Percentiles rank a stretch among this genome's conserved stretches.
phyloP scores from a whole-genome alignment of 2,888 invertebrate species.

The Hedychridium roseum region DNA sequence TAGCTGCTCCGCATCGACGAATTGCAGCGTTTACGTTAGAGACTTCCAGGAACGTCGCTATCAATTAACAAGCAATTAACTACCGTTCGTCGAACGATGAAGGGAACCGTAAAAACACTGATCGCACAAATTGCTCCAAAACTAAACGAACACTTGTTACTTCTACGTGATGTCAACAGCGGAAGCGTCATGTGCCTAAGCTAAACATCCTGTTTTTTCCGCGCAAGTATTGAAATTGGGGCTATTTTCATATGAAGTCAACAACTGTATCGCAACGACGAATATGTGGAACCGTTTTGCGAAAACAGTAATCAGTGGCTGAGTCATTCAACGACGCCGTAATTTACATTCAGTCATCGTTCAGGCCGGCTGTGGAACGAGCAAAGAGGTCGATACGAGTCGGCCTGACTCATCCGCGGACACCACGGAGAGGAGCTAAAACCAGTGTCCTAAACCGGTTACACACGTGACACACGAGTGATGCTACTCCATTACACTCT shows the following conservation, averaged over 20 bases:
- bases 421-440: neutral
- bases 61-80: conserved; percentile 2
- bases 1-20: neutral
- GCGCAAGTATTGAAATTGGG: no score
- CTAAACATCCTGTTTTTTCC: no score
- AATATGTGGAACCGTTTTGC: conserved; percentile 1
- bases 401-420: neutral
- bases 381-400: neutral
- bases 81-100: conserved; percentile 4
- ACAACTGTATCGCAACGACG: conserved; percentile 16
- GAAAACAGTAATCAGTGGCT: conserved; percentile 2
- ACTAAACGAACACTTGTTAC: no score
- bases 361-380: neutral
- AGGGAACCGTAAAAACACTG: neutral
- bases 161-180: no score
- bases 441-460: neutral
- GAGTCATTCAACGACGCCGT: conserved; percentile 10
- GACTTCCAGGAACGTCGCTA: conserved; percentile 3
- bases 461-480: neutral
- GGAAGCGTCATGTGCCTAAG: no score
- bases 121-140: no score
- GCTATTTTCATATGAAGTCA: no score
- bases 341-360: conserved; percentile 19
- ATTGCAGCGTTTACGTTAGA: neutral
- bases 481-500: no score